A percentile compares a stretch with the other conserved stretches of the same genome.
phyloP scores from a whole-genome alignment of 2,888 invertebrate genomes.

The Amblyteles armatorius region DNA sequence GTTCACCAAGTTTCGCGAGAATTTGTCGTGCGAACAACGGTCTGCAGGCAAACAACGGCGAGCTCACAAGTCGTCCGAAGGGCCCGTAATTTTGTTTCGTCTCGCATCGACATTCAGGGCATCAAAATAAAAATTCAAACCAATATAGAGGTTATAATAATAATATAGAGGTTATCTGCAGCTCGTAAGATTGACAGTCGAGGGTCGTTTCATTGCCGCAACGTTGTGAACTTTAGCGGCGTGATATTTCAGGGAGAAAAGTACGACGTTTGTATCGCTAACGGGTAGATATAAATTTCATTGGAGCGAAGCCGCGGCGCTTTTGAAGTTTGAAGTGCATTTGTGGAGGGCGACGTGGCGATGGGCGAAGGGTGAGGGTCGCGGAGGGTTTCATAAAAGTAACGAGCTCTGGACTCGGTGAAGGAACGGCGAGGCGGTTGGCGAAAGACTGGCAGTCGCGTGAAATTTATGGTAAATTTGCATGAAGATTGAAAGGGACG shows the following conservation, averaged over 20 bases:
- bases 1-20: too few relatives aligned
- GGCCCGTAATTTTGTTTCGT: too few relatives aligned
- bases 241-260: background rate
- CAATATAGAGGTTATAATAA: too few relatives aligned
- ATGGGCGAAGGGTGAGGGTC: slow-evolving; percentile 13
- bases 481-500: slow-evolving; percentile 70
- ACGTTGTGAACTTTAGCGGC: background rate
- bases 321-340: background rate
- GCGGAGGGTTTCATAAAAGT: slow-evolving; percentile 29
- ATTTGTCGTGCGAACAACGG: too few relatives aligned
- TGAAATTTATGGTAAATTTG: slow-evolving; percentile 65
- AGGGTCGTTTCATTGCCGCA: background rate
- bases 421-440: slow-evolving; percentile 29
- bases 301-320: background rate
- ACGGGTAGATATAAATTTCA: slow-evolving; percentile 17
- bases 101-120: too few relatives aligned
- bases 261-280: slow-evolving; percentile 14
- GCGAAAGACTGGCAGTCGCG: slow-evolving; percentile 30
- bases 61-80: too few relatives aligned
- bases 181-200: too few relatives aligned
- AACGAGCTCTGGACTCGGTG: slow-evolving; percentile 15
- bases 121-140: too few relatives aligned
- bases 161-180: too few relatives aligned
- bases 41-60: too few relatives aligned
- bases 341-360: background rate